Evolutionary conservation across 64 coral and sea anemone genomes (phyloP), one percentile per base, ranked within the genome.

Genomic region (Montipora foliosa): DNA sequence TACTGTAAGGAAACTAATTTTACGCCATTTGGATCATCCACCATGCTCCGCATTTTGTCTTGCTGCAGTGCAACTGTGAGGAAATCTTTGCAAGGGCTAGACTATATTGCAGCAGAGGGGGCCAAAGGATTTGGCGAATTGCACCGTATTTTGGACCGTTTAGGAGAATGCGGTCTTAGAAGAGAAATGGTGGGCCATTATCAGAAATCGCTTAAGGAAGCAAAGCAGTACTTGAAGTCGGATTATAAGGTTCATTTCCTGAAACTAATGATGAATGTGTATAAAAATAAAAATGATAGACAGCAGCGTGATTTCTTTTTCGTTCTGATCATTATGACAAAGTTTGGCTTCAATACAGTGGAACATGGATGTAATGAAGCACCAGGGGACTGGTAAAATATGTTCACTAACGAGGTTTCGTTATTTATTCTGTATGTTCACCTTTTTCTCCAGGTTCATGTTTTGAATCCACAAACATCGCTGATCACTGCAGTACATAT

Each of bases 1-100:
- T 80, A 44, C 78, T 80, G 78, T 45, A 8, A 48, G 5, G 78
- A 80, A 80, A 48, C 78, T 80, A 4, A 15, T 49, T 80, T 80
- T 45, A 14, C 22, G 45, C 78, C 78, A 15, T 80, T 80, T 15
- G 52, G 78, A 47, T 47, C 46, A 45, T 50, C 21, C 17, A 80
- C 78, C 5, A 80, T 80, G 78, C 78, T 80, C 6, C 78, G 78
- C 16, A 49, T 80, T 47, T 15, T 80, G 78, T 8, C 21, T 12
- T 8, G 6, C 45, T 80, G 78, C 44, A 49, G 77, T 79, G 44
- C 77, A 46, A 49, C 45, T 0, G 51, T 79, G 77, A 49, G 77
- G 17, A 67, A 67, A 67, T 16, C 0, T 67, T 20, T 67, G 12
- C 64, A 67, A 67, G 64, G 64, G 17, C 64, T 67, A 16, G 64